Base-by-base conservation (phyloP, 1,140 invertebrate species). In the Diachasmimorpha longicaudata region DNA sequence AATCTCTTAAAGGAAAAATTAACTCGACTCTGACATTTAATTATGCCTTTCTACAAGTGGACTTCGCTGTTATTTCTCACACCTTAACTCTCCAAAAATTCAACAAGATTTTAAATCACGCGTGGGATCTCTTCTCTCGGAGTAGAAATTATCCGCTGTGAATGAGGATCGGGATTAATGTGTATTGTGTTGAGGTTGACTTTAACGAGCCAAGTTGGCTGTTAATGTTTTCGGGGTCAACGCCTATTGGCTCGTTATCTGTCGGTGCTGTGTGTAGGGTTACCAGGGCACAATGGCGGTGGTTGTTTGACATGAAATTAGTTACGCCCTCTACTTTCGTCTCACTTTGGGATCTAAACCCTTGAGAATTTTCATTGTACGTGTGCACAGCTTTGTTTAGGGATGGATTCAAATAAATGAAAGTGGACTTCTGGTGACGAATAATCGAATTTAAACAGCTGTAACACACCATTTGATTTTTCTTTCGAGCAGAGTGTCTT, bases 171-270 rank as follows among this genome's bases (percentile, higher is more conserved):
- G 36, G 66, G 36, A 36, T 68, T 68, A 68, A 37, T 19, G n/a
- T 68, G 31, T 68, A 68, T 68, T 68, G 36, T 75, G 44, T 67
- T 68, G 48, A 78, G 77, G 73, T 77, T 14, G 23, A 70, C 23
- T 76, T 78, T 81, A 81, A 81, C 73, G 73, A 78, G 48, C 44
- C 21, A 37, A 77, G 79, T 79, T 79, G 42, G 70, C 66, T 48
- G 52, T 77, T 70, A 78, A 55, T 48, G 16, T 46, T 68, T 63
- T 79, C 31, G 73, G 52, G 46, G 44, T 36, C 74, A 67, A 76
- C 75, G 66, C 36, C 66, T 68, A 68, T 68, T 68, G 66, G 66
- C 31, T 68, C 66, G 66, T 68, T 68, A 68, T 68, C 66, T 68
- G 11, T 14, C 25, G 14, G 23, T 31, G 58, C 9, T 63, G 19